A percentile compares a stretch with the other conserved stretches of the same genome.
Conservation (phyloP, 1,140 invertebrate genomes). For the Oryctes rhinoceros region DNA sequence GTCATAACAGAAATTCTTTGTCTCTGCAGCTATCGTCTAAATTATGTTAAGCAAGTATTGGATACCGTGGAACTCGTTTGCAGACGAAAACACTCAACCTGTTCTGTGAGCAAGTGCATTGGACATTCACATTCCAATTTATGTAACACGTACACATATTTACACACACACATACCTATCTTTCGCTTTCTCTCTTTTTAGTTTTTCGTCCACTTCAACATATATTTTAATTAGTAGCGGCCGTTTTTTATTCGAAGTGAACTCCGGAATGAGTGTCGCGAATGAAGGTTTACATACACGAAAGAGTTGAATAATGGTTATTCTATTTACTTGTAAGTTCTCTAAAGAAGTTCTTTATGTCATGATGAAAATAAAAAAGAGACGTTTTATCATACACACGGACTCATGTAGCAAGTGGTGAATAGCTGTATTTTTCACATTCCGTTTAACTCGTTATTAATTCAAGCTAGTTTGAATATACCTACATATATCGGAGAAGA, state of each 20-base stretch:
- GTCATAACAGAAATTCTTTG: slow-evolving; percentile 40
- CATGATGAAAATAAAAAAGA: not conserved
- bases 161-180: slow-evolving; percentile 24
- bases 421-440: not conserved
- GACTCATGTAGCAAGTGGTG: not conserved
- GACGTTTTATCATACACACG: not conserved
- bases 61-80: slow-evolving; percentile 42
- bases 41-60: slow-evolving; percentile 42
- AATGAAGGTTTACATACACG: slow-evolving; percentile 13
- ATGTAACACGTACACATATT: slow-evolving; percentile 42
- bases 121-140: slow-evolving; percentile 44
- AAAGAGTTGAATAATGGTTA: slow-evolving; percentile 16
- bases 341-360: not conserved
- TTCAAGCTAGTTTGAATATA: not conserved
- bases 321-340: not conserved
- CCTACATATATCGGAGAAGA: too few relatives aligned
- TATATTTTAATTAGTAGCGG: slow-evolving; percentile 35
- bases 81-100: slow-evolving; percentile 42
- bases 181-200: slow-evolving; percentile 36
- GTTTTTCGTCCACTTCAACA: slow-evolving; percentile 32
- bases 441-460: not conserved
- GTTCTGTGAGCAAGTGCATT: slow-evolving; percentile 43
- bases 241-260: slow-evolving; percentile 5
- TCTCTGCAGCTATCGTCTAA: slow-evolving; percentile 40
- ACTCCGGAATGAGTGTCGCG: not conserved